Base-by-base conservation (phyloP, 2,113 vertebrate species). In the Micronisus gabar region DNA sequence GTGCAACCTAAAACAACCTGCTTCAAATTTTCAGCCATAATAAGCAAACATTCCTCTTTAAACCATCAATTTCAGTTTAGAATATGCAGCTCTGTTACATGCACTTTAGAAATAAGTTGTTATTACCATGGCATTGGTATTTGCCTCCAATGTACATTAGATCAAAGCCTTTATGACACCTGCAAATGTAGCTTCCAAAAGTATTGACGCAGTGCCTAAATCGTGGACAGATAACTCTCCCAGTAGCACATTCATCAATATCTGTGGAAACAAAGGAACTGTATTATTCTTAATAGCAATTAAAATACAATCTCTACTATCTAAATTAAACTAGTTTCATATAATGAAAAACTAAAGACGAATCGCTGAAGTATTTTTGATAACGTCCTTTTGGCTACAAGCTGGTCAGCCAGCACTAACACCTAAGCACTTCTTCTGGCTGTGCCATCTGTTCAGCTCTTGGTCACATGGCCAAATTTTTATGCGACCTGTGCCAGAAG, bases 111-210 rank as follows among this genome's bases (percentile, higher is more conserved):
- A 73, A 36, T 3, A n/a, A 32, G 40, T 43, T 52, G 40, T 61
- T 59, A 59, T 97, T 98, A 99, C 99, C 99, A n/a, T 97, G 96
- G 91, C 99, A 99, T 15, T 99, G 99, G 96, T 99, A 99, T 99
- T 99, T 99, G 73, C 99, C 99, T 45, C 99, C 99, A 14, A 99
- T 98, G 98, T 99, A 99, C 95, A 99, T 98, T 93, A 99, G 98
- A 96, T 99, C 99, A 32, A 99, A 99, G 71, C 99, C 99, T 65
- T 99, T 98, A 7, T 99, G 98, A 86, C 99, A 99, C 86, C 98
- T 99, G 99, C 99, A 99, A 97, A 99, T 98, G 97, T 99, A 99
- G 96, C 99, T 99, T 58, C 99, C 99, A 10, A 99, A 99, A 12
- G 99, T 99, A 97, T 99, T 99, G 97, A 99, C 97, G 7, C 99